Evolutionary conservation across 37 sponge, comb jelly and placozoan genomes (phyloP), one percentile per base, ranked within the genome.

Genomic region (Diacarnus erythraeanus): DNA sequence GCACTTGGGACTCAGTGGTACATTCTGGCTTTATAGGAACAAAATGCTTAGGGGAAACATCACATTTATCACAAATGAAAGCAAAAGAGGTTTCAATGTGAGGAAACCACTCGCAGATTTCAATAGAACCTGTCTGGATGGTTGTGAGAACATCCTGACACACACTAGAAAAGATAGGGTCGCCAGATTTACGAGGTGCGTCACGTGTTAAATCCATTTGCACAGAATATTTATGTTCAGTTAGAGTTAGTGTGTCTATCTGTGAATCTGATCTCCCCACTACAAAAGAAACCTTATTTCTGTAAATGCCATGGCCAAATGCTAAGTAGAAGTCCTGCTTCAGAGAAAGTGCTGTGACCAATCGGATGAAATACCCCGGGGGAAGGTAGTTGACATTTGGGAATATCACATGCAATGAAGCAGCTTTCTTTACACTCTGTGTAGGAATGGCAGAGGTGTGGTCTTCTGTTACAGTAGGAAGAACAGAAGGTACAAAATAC

Each of bases 301-400:
- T 59, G 57, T 78, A 85, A 1, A 85, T 37, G 10, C 72, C 74
- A n/a, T n/a, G n/a, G 0, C 61, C 26, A 42, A 85, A 85, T 25
- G 34, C 25, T 21, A 78, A 26, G 6, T 61, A 0, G 31, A 8
- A 63, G 3, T 25, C 36, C 21, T 34, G 12, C 5, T 41, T 26
- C 31, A 35, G 64, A 2, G 78, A 27, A 3, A 84, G 64, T 18
- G 78, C 5, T 31, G 72, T 69, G 22, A 57, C 85, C 8, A 84
- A 57, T 30, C 85, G 85, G 69, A 37, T 77, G 63, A 84, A 77
- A 65, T 42, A 84, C 17, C 85, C 80, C 30, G 80, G 87, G 36
- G 87, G 80, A 6, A 86, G 80, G 12, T 47, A 47, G 57, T 61
- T 69, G 1, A 26, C 27, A 8, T 59, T 69, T 18, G 33, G 74